Conservation (phyloP, 2,113 vertebrate genomes). For the Podarcis muralis region DNA sequence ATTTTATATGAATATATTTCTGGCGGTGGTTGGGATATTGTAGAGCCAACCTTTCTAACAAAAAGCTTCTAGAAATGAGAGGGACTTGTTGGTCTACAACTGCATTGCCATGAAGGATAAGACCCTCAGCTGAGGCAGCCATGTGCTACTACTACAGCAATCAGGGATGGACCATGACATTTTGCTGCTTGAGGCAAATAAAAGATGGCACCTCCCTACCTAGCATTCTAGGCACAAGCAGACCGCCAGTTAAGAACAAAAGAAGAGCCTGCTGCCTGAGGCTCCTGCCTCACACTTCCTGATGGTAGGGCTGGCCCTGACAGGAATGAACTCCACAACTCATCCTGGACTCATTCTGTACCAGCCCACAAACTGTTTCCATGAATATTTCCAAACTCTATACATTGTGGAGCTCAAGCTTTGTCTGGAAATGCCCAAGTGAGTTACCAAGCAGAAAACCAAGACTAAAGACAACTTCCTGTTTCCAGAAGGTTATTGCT, state of each 20-base stretch:
- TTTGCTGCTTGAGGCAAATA: too few relatives aligned
- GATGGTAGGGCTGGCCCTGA: not conserved
- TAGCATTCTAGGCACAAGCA: too few relatives aligned
- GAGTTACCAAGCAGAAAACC: conserved; percentile 12
- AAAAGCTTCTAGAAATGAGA: not conserved
- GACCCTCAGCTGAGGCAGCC: not conserved
- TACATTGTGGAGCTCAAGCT: conserved; percentile 2
- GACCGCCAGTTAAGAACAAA: too few relatives aligned
- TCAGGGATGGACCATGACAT: too few relatives aligned
- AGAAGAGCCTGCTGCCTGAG: too few relatives aligned
- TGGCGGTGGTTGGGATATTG: not conserved
- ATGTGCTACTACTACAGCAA: not conserved
- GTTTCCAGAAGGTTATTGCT: not conserved
- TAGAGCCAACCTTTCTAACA: not conserved
- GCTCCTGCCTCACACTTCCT: too few relatives aligned
- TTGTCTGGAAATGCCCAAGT: not conserved
- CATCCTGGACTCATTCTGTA: not conserved
- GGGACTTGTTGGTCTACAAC: not conserved
- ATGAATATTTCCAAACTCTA: not conserved
- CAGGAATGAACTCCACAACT: not conserved
- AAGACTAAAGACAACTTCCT: not conserved
- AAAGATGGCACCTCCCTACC: too few relatives aligned
- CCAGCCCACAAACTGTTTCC: not conserved
- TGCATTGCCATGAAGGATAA: not conserved
- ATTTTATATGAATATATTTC: too few relatives aligned